phyloP scores from a whole-genome alignment of 2,888 invertebrate genomes.

The Caenorhabditis becei region DNA sequence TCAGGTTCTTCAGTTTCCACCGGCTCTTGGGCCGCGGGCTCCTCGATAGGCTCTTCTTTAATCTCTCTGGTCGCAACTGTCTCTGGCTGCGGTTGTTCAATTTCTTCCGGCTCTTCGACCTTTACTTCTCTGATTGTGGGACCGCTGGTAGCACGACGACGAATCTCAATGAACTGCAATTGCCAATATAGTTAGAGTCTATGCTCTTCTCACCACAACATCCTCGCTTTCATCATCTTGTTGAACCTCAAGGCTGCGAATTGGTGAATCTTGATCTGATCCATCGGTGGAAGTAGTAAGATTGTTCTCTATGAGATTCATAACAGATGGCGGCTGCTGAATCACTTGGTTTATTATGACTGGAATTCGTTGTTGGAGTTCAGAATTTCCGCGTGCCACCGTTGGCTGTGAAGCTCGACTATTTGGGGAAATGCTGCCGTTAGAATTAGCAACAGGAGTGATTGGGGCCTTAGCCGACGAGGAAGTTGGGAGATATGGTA shows the following conservation, averaged over 20 bases:
- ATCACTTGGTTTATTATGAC: too few species aligned
- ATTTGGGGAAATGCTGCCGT: too few species aligned
- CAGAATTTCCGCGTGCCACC: too few species aligned
- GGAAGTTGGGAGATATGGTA: too few species aligned
- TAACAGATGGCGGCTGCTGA: too few species aligned
- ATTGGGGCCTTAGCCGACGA: not conserved
- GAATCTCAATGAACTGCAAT: slow-evolving; percentile 32
- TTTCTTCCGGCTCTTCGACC: not conserved
- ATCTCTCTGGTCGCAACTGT: not conserved
- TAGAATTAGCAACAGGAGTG: too few species aligned
- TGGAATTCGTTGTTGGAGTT: too few species aligned
- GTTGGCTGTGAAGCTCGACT: too few species aligned
- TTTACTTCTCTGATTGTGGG: slow-evolving; percentile 1
- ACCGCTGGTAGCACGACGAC: not conserved
- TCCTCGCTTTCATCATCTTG: slow-evolving; percentile 19
- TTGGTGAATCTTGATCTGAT: not conserved
- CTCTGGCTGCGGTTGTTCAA: not conserved
- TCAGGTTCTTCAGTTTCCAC: not conserved
- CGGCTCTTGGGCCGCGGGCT: too few species aligned
- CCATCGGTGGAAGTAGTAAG: too few species aligned
- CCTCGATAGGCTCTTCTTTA: not conserved
- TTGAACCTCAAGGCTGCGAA: slow-evolving; percentile 19
- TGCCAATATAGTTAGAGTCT: not conserved
- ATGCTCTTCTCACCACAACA: slow-evolving; percentile 17
- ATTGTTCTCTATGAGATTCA: too few species aligned